Evolutionary conservation across 2,113 vertebrate genomes (phyloP).

Genomic region (Callopanchax toddi): DNA sequence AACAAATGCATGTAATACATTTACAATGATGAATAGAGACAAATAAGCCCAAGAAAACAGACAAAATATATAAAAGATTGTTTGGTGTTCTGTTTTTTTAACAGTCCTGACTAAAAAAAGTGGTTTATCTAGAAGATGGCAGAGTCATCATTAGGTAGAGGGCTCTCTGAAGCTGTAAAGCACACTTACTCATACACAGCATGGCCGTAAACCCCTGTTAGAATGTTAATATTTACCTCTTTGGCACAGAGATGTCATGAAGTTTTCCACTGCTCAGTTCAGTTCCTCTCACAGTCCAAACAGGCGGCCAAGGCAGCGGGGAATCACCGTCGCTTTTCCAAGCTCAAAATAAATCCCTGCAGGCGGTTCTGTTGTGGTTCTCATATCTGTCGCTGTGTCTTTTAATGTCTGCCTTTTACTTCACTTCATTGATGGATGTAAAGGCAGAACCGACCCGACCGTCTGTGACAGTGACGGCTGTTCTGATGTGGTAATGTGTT

Average conservation of each 20-base stretch:
- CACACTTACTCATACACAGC: conserved; percentile 60
- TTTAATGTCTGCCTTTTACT: not conserved
- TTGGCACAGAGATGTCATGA: conserved; percentile 40
- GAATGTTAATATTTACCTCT: conserved; percentile 75
- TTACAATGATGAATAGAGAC: too few relatives aligned
- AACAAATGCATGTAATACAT: conserved; percentile 2
- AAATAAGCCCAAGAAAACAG: not conserved
- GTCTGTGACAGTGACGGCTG: not conserved
- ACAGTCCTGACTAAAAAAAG: not conserved
- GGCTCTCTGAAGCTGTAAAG: conserved; percentile 52
- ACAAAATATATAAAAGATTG: not conserved
- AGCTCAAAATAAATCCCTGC: not conserved
- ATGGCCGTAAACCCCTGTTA: conserved; percentile 52
- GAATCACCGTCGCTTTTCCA: conserved; percentile 7
- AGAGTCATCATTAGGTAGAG: conserved; percentile 34
- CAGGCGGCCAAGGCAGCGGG: conserved; percentile 11
- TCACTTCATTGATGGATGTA: not conserved
- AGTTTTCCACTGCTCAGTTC: conserved; percentile 63
- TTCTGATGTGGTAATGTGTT: not conserved
- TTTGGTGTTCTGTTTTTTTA: conserved; percentile 7
- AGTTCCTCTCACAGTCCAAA: conserved; percentile 7
- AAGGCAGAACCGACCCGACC: not conserved
- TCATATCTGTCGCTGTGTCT: conserved; percentile 1
- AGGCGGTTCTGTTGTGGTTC: not conserved
- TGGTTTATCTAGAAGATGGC: conserved; percentile 18